Evolutionary conservation across 2,888 invertebrate genomes (phyloP).

Genomic region (Rotaria macrura): DNA sequence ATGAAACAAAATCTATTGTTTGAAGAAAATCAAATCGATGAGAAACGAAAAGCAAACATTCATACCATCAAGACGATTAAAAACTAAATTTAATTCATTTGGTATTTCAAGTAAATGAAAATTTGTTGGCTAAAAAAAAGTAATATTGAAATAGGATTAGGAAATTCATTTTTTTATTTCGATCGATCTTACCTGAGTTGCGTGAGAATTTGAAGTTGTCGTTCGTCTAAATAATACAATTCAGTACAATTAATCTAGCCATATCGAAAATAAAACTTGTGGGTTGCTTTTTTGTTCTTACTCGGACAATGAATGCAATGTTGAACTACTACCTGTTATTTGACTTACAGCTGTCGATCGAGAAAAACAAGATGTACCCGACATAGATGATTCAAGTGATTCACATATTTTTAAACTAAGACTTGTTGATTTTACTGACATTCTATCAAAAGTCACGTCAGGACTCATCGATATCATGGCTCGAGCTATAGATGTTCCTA

Average conservation of each 20-base stretch:
- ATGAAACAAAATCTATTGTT: too few species aligned
- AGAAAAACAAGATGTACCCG: not conserved
- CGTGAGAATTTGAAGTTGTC: not conserved
- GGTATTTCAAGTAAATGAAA: slow-evolving; percentile 9
- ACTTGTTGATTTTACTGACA: not conserved
- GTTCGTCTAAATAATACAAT: not conserved
- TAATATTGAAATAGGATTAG: not conserved
- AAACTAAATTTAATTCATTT: not conserved
- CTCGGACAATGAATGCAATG: not conserved
- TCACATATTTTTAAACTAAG: not conserved
- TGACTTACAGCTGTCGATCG: slow-evolving; percentile 8
- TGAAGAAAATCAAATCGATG: too few species aligned
- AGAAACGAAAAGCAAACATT: not conserved
- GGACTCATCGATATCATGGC: slow-evolving; percentile 17
- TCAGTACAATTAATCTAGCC: too few species aligned
- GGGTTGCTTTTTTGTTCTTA: not conserved
- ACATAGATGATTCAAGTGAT: not conserved
- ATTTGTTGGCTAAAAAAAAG: not conserved
- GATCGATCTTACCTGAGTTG: not conserved
- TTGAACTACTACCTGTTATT: not conserved
- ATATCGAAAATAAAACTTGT: not conserved
- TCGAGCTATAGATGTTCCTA: slow-evolving; percentile 8
- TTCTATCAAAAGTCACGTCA: not conserved
- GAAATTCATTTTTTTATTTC: too few species aligned
- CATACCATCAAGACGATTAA: not conserved